Conservation (phyloP, 2,888 invertebrate species). For the Oligia fasciuncula region DNA sequence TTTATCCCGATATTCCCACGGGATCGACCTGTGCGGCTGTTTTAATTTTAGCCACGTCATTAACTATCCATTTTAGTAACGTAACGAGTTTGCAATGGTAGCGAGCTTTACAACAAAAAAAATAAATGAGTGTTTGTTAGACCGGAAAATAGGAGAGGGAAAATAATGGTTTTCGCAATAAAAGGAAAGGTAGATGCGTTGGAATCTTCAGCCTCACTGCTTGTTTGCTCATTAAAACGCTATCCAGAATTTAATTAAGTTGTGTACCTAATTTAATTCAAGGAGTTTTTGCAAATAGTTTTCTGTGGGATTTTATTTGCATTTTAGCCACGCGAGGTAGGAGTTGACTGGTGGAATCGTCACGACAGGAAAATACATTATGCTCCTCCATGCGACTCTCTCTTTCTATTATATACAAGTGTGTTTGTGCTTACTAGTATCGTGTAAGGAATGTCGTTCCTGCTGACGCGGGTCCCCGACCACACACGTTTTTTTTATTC, state of each 20-base stretch:
- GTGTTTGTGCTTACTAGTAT: background rate
- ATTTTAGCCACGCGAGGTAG: background rate
- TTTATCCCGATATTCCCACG: too few relatives aligned
- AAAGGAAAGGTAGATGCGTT: slow-evolving; percentile 28
- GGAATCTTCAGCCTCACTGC: background rate
- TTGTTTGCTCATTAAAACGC: slow-evolving; percentile 42
- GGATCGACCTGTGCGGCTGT: too few relatives aligned
- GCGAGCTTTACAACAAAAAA: slow-evolving; percentile 16
- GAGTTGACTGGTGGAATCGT: background rate
- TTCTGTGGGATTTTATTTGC: background rate
- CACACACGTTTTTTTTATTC: background rate
- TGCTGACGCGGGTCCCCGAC: background rate
- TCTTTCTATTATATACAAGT: background rate
- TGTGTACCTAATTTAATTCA: background rate
- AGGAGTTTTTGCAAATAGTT: background rate
- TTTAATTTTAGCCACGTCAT: too few relatives aligned
- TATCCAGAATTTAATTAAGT: slow-evolving; percentile 23
- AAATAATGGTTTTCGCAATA: slow-evolving; percentile 33
- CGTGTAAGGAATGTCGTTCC: background rate
- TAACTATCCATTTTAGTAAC: slow-evolving; percentile 8
- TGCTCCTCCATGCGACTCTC: background rate
- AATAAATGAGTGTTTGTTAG: slow-evolving; percentile 22
- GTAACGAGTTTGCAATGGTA: background rate
- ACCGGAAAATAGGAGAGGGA: slow-evolving; percentile 6
- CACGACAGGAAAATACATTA: background rate